phyloP scores from a whole-genome alignment of 2,888 invertebrate genomes.

The Charanyca ferruginea region DNA sequence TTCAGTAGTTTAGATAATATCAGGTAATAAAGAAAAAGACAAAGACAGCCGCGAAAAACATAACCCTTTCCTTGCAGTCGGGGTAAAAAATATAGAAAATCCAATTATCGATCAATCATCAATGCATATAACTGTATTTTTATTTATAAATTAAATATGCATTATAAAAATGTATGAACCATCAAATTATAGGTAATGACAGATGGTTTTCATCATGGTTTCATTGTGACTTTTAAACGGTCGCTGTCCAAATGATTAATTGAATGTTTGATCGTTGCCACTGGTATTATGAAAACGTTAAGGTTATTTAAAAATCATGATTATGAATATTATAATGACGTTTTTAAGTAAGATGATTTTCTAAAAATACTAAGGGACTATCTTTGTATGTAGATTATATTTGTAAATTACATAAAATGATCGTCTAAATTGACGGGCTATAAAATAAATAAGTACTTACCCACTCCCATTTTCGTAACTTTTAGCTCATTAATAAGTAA shows the following conservation, averaged over 20 bases:
- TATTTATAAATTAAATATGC: background rate
- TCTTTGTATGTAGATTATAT: background rate
- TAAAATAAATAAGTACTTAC: slow-evolving; percentile 1
- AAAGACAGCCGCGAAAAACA: no score
- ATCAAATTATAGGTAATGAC: slow-evolving; percentile 37
- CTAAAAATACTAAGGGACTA: slow-evolving; percentile 12
- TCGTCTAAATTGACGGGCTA: background rate
- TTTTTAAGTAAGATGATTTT: slow-evolving; percentile 40
- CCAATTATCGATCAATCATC: background rate
- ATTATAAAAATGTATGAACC: background rate
- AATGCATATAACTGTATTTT: background rate
- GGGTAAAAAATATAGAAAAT: background rate
- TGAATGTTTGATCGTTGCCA: slow-evolving; percentile 34
- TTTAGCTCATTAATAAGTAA: slow-evolving; percentile 21
- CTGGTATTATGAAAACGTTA: slow-evolving; percentile 9
- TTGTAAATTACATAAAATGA: slow-evolving; percentile 20
- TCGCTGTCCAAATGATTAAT: slow-evolving; percentile 24
- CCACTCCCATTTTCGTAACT: background rate
- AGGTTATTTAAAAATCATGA: slow-evolving; percentile 45
- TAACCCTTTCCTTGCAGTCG: no score
- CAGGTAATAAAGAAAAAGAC: no score
- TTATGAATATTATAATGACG: slow-evolving; percentile 36
- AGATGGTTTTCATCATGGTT: slow-evolving; percentile 3
- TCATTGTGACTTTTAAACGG: slow-evolving; percentile 15
- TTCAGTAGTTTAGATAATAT: no score